Evolutionary conservation across 2,888 invertebrate species (phyloP).

Genomic region (Apamea monoglypha): DNA sequence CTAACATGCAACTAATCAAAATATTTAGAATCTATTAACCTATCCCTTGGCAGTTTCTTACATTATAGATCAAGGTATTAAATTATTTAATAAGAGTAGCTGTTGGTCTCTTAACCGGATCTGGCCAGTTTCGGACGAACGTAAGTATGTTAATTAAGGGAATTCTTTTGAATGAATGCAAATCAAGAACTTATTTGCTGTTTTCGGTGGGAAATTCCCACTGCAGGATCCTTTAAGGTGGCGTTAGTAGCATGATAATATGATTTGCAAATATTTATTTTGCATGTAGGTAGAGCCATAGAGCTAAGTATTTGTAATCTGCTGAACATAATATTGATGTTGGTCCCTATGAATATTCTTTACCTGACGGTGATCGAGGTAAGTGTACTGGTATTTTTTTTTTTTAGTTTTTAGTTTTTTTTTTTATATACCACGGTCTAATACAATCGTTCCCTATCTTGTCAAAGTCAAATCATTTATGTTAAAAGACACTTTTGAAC

Average conservation of each 20-base stretch:
- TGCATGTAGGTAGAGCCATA: background rate
- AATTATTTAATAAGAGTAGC: background rate
- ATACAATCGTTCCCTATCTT: background rate
- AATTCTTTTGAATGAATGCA: conserved; percentile 26
- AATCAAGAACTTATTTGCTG: conserved; percentile 11
- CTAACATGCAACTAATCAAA: background rate
- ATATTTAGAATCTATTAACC: background rate
- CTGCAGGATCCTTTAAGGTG: background rate
- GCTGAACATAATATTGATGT: conserved; percentile 27
- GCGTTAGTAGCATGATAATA: conserved; percentile 11
- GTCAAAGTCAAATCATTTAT: too few relatives aligned
- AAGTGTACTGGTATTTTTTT: background rate
- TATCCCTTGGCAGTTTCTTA: background rate
- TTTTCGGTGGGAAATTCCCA: conserved; percentile 37
- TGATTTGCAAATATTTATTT: conserved; percentile 32
- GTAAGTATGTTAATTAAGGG: conserved; percentile 24
- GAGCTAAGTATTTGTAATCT: conserved; percentile 4
- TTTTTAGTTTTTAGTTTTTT: background rate
- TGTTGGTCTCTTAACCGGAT: conserved; percentile 25
- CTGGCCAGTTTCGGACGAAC: background rate
- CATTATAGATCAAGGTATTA: background rate
- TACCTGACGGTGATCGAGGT: background rate
- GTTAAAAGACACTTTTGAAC: too few relatives aligned
- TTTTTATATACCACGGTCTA: too few relatives aligned
- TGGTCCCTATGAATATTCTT: background rate